A percentile compares a stretch with the other conserved stretches of the same genome.
Evolutionary conservation across 2,113 vertebrate genomes (phyloP).

Genomic region (Willisornis vidua): DNA sequence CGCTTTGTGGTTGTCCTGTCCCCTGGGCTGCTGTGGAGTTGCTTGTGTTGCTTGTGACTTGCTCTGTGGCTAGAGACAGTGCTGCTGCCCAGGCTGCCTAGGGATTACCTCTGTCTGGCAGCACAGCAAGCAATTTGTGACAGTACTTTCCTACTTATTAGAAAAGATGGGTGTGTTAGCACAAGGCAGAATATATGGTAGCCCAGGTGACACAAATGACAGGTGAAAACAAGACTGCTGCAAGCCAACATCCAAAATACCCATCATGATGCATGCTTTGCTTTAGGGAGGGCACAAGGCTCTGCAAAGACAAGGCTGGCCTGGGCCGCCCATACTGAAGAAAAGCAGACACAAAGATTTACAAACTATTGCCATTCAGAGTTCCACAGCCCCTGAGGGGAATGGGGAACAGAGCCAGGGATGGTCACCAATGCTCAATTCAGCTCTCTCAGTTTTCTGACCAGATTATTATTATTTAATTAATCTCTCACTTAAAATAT

Average conservation of each 20-base stretch:
- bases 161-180: neutral
- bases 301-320: neutral
- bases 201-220: neutral
- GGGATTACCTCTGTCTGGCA: neutral
- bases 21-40: neutral
- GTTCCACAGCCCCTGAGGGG: neutral
- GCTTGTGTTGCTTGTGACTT: neutral
- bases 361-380: neutral
- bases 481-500: constrained; percentile 1
- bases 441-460: neutral
- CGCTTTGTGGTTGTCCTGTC: neutral
- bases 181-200: rapidly evolving
- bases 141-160: neutral
- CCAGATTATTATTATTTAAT: neutral
- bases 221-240: neutral
- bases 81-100: neutral
- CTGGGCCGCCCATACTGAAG: neutral
- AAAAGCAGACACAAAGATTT: neutral
- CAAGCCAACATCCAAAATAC: neutral
- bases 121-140: neutral
- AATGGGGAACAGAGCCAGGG: neutral
- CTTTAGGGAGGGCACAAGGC: neutral
- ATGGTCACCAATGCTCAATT: neutral
- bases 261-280: neutral
- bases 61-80: neutral